phyloP scores from a whole-genome alignment of 2,113 vertebrate genomes.

The Bubo scandiacus region DNA sequence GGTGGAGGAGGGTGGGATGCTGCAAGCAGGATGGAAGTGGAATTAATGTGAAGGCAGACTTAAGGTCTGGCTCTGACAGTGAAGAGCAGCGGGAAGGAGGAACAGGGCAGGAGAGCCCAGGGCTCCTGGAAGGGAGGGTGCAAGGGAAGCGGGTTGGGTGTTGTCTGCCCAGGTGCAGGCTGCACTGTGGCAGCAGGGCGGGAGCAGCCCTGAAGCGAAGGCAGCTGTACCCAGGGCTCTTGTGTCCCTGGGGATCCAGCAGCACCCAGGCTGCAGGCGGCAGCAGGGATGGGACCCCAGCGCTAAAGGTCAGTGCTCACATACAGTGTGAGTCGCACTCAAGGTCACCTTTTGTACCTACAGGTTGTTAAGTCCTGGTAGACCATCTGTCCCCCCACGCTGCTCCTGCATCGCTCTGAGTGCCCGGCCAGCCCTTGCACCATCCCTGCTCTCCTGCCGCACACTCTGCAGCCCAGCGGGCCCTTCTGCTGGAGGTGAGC shows the following conservation, averaged over 20 bases:
- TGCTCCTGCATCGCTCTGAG: fast-evolving
- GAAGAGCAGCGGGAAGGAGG: neutral
- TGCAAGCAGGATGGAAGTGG: neutral
- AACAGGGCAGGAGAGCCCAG: neutral
- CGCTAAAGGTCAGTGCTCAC: fast-evolving
- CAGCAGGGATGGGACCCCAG: neutral
- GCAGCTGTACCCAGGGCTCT: neutral
- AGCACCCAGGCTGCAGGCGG: neutral
- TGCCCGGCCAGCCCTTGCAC: neutral
- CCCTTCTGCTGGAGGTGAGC: neutral
- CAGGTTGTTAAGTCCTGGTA: neutral
- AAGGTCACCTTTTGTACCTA: neutral
- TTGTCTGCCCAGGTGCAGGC: neutral
- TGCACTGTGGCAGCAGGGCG: fast-evolving
- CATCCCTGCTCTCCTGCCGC: neutral
- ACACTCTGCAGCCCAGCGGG: fast-evolving
- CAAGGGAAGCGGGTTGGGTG: neutral
- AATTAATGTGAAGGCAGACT: neutral
- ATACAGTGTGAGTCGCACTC: fast-evolving
- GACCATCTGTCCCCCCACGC: fast-evolving
- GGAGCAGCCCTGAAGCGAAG: neutral
- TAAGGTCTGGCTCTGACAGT: fast-evolving
- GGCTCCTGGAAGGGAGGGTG: neutral
- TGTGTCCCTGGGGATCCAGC: neutral
- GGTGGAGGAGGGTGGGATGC: neutral